phyloP scores from a whole-genome alignment of 2,113 vertebrate species.

The Falco punctatus region DNA sequence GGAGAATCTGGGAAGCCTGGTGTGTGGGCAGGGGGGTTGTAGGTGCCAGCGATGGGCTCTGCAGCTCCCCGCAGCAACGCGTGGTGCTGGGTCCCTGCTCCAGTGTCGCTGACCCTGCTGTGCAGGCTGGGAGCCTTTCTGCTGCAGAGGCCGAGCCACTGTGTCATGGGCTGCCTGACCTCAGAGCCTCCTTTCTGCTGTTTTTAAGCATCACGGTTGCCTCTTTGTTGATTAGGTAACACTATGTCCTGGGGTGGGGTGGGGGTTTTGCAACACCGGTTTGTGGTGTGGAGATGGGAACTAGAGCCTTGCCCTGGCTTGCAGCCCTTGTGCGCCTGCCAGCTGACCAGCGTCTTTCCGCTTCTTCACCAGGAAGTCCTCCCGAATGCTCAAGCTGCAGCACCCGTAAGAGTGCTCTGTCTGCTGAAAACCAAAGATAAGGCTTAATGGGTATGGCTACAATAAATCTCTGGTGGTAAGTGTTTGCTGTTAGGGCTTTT shows the following conservation, averaged over 20 bases:
- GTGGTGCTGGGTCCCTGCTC: accelerated
- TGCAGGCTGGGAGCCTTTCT: background rate
- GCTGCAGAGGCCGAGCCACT: background rate
- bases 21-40: accelerated
- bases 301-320: background rate
- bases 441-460: background rate
- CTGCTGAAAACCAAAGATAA: background rate
- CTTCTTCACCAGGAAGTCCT: background rate
- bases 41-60: accelerated
- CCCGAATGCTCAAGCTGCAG: accelerated
- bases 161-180: accelerated
- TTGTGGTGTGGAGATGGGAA: background rate
- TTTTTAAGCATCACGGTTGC: accelerated
- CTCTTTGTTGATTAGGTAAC: accelerated
- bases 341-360: accelerated
- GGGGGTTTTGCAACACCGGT: background rate
- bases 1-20: accelerated
- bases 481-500: background rate
- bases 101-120: accelerated
- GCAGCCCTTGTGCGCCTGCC: accelerated
- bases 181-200: background rate
- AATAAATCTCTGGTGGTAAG: background rate
- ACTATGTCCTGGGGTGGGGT: accelerated
- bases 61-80: accelerated
- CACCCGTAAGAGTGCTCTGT: background rate